Evolutionary conservation across 2,888 invertebrate genomes (phyloP).

Genomic region (Sinopyrophorus schimmeli): DNA sequence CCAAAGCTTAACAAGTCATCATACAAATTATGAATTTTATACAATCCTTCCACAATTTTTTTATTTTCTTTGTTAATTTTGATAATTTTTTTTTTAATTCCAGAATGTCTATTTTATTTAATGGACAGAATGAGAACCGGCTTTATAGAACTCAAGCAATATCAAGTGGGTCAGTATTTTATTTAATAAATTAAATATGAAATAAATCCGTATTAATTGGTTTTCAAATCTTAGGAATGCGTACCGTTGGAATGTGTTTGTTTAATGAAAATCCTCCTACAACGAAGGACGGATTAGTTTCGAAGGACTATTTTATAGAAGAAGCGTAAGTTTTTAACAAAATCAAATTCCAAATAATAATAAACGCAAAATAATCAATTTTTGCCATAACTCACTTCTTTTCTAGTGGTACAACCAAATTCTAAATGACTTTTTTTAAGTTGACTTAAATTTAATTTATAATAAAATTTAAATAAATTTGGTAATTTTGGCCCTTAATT

Average conservation of each 20-base stretch:
- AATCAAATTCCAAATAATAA: no score
- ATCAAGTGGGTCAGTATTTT: constrained; percentile 42
- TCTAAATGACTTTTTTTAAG: no score
- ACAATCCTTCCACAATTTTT: no score
- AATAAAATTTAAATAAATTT: no score
- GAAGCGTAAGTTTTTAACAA: constrained; percentile 47
- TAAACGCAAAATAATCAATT: no score
- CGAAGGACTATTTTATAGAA: constrained; percentile 46
- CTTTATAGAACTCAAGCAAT: constrained; percentile 47
- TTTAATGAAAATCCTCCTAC: constrained; percentile 44
- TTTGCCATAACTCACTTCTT: no score
- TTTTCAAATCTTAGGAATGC: constrained; percentile 47
- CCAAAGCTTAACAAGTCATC: not conserved
- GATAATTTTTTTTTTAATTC: constrained; percentile 27
- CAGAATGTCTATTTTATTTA: constrained; percentile 47
- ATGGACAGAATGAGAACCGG: constrained; percentile 52
- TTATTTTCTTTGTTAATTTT: no score
- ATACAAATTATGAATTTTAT: no score
- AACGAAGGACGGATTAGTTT: constrained; percentile 41
- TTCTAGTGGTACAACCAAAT: no score
- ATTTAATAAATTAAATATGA: not conserved
- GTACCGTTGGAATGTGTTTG: constrained; percentile 48
- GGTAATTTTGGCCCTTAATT: no score
- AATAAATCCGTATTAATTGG: not conserved
- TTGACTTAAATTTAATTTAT: no score